A percentile compares a stretch with the other conserved stretches of the same genome.
These are phyloP conservation scores for Cyanoderma ruficeps DNA, from an alignment of 2,113 vertebrate species.

Conservation along the genomic window DNA sequence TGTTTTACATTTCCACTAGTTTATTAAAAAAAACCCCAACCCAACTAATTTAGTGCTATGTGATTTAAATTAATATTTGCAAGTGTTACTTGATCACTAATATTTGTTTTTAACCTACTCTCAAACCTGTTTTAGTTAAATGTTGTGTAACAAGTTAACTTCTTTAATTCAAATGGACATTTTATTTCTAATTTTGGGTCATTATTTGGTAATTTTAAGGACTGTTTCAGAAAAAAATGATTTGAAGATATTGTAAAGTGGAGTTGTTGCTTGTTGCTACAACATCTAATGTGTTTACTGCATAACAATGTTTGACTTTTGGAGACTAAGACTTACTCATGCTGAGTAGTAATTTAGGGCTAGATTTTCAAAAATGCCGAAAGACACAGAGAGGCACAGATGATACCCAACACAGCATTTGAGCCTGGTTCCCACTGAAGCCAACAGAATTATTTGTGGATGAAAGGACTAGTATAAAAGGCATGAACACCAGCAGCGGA, in stretches of 20 bases:
- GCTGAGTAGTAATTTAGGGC: not conserved
- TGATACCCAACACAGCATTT: not conserved
- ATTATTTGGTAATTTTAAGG: not conserved
- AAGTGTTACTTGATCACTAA: conserved; percentile 1
- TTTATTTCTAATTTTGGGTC: not conserved
- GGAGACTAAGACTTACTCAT: not conserved
- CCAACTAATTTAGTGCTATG: not conserved
- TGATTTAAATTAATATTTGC: conserved; percentile 17
- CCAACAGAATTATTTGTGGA: not conserved
- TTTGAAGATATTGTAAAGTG: not conserved
- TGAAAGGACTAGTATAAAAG: not conserved
- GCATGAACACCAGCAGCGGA: not conserved
- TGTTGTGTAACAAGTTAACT: not conserved
- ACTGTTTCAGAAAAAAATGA: not conserved
- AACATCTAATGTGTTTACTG: not conserved
- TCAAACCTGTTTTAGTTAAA: not conserved
- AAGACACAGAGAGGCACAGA: not conserved
- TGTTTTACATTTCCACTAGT: conserved; percentile 7
- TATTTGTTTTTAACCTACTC: conserved; percentile 11
- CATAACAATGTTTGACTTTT: not conserved
- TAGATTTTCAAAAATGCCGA: not conserved
- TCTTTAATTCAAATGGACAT: not conserved
- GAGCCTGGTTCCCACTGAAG: not conserved
- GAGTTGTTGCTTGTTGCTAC: not conserved
- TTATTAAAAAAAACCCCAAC: not conserved